These are phyloP conservation scores for Camponotus floridanus DNA, from an alignment of 1,140 invertebrate species.

Conservation along the genomic window DNA sequence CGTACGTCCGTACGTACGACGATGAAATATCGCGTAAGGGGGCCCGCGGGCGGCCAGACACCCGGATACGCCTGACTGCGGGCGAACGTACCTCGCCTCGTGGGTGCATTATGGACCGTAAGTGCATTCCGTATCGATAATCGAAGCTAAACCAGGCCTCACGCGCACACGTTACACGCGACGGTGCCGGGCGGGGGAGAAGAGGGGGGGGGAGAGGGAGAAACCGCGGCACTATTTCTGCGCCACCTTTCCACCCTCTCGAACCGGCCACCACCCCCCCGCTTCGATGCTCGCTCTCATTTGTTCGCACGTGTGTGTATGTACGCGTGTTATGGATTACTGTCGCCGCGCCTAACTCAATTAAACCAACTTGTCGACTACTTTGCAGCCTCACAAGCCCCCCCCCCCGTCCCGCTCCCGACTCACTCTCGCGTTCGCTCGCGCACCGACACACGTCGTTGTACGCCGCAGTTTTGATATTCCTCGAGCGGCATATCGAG, in stretches of 20 bases:
- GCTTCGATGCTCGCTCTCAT: constrained; percentile 3
- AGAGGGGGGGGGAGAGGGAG: constrained; percentile 9
- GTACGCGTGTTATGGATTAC: constrained; percentile 52
- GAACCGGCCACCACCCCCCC: neutral
- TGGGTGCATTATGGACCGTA: constrained; percentile 51
- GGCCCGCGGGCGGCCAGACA: neutral
- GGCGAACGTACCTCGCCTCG: constrained; percentile 8
- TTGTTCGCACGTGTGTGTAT: neutral
- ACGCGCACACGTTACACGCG: constrained; percentile 22
- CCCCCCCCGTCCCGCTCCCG: neutral
- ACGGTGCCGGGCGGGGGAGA: neutral
- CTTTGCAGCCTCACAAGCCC: constrained; percentile 28
- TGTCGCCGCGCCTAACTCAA: constrained; percentile 56
- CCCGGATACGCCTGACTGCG: constrained; percentile 42
- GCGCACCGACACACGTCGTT: neutral
- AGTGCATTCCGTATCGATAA: constrained; percentile 71
- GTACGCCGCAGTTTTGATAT: constrained; percentile 16
- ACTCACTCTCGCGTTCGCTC: constrained; percentile 8
- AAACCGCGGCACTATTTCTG: constrained; percentile 22
- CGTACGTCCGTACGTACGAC: neutral
- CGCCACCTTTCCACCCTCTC: neutral
- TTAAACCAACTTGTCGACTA: constrained; percentile 59
- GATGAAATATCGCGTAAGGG: constrained; percentile 3
- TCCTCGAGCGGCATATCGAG: constrained; percentile 22
- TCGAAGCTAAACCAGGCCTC: constrained; percentile 66